Evolutionary conservation across 2,888 invertebrate genomes (phyloP).

Genomic region (Diplolepis rosae): DNA sequence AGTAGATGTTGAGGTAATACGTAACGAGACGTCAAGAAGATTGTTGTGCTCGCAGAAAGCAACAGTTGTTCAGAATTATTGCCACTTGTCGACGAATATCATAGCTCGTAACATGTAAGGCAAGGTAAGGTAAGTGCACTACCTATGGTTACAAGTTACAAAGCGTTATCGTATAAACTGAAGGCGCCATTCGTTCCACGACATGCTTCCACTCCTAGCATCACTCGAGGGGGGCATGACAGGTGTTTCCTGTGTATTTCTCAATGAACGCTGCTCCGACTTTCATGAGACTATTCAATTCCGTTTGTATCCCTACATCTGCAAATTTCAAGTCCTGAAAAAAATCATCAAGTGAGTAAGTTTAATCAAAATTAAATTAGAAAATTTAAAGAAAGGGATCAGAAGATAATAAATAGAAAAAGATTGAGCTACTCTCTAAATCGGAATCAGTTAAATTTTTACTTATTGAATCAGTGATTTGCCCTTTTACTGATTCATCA

Average conservation of each 20-base stretch:
- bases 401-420: no score
- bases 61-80: neutral
- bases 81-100: neutral
- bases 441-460: no score
- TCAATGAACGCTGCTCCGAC: conserved; percentile 46
- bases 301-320: neutral
- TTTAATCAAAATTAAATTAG: neutral
- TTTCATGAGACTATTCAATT: conserved; percentile 35
- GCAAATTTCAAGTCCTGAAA: neutral
- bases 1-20: neutral
- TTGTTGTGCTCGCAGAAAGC: neutral
- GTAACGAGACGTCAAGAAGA: neutral
- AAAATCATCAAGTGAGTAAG: neutral
- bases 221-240: conserved; percentile 39
- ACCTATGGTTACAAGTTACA: conserved; percentile 14
- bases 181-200: conserved; percentile 32
- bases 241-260: conserved; percentile 55
- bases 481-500: no score
- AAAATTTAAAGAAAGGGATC: no score
- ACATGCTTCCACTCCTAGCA: conserved; percentile 27
- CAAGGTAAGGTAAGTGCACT: neutral
- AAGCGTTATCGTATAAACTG: conserved; percentile 26
- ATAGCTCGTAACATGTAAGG: neutral
- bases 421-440: no score
- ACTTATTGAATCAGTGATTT: no score